Evolutionary conservation across 53 echinoderm and acorn worm species (phyloP).

Genomic region (Holothuria leucospilota): DNA sequence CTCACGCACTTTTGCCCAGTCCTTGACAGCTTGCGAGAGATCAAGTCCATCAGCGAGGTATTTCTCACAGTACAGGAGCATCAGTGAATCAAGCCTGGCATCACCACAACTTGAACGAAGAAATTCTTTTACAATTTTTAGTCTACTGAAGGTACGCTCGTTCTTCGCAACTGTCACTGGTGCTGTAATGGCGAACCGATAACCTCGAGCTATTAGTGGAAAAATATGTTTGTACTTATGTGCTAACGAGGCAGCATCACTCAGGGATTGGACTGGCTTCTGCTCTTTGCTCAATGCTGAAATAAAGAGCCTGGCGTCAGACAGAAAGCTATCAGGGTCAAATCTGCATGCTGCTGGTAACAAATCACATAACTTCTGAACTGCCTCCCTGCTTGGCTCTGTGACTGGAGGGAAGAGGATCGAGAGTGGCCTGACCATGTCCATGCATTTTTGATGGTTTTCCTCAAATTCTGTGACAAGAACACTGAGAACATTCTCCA

Average conservation of each 20-base stretch:
- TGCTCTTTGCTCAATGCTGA: not conserved
- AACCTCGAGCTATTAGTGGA: slow-evolving; percentile 1
- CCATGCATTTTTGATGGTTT: not conserved
- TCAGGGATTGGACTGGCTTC: not conserved
- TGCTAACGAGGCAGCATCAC: slow-evolving; percentile 13
- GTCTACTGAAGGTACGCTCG: slow-evolving; percentile 11
- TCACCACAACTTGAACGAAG: slow-evolving; percentile 1
- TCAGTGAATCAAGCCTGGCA: too few species aligned
- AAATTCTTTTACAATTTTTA: not conserved
- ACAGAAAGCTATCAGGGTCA: slow-evolving; percentile 6
- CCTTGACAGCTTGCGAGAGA: too few species aligned
- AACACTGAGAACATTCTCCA: not conserved
- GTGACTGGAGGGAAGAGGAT: slow-evolving; percentile 5
- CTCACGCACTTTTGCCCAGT: too few species aligned
- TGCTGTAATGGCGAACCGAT: slow-evolving; percentile 1
- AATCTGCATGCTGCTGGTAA: slow-evolving; percentile 8
- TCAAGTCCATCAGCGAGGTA: too few species aligned
- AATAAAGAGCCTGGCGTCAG: not conserved
- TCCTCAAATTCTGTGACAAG: slow-evolving; percentile 9
- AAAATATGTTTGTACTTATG: not conserved
- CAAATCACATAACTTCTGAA: slow-evolving; percentile 1
- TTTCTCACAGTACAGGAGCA: too few species aligned
- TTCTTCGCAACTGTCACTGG: slow-evolving; percentile 9
- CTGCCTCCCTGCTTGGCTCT: not conserved
- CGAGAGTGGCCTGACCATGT: slow-evolving; percentile 12